Evolutionary conservation across 2,888 invertebrate genomes (phyloP).

Genomic region (Drosophila greeni): DNA sequence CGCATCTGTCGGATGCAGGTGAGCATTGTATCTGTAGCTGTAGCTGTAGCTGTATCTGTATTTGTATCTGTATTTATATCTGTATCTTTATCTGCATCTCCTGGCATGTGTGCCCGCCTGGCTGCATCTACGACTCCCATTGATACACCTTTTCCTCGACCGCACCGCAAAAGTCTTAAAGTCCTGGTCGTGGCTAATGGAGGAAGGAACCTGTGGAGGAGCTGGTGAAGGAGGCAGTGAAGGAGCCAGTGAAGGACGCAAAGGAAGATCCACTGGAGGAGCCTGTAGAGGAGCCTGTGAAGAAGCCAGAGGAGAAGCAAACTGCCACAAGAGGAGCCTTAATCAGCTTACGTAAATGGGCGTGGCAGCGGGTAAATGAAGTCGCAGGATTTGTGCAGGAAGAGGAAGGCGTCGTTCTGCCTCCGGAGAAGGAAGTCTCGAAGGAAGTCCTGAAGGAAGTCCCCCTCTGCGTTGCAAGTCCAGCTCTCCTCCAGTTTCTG

Average conservation of each 20-base stretch:
- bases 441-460: background rate
- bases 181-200: conserved; percentile 1
- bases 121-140: background rate
- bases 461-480: no score
- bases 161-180: conserved; percentile 3
- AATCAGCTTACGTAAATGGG: conserved; percentile 70
- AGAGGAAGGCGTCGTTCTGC: conserved; percentile 23
- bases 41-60: background rate
- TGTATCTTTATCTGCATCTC: background rate
- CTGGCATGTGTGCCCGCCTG: background rate
- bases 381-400: conserved; percentile 56
- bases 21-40: background rate
- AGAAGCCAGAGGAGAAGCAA: no score
- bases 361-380: conserved; percentile 48
- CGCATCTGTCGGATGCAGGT: conserved; percentile 13
- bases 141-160: background rate
- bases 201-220: background rate
- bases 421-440: background rate
- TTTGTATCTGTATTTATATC: no score
- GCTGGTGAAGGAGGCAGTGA: no score
- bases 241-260: no score
- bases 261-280: no score
- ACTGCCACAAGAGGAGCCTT: conserved; percentile 44
- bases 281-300: no score
- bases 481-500: background rate